A percentile compares a stretch with the other conserved stretches of the same genome.
Conservation (phyloP, 2,888 invertebrate species). For the Thecophora atra region DNA sequence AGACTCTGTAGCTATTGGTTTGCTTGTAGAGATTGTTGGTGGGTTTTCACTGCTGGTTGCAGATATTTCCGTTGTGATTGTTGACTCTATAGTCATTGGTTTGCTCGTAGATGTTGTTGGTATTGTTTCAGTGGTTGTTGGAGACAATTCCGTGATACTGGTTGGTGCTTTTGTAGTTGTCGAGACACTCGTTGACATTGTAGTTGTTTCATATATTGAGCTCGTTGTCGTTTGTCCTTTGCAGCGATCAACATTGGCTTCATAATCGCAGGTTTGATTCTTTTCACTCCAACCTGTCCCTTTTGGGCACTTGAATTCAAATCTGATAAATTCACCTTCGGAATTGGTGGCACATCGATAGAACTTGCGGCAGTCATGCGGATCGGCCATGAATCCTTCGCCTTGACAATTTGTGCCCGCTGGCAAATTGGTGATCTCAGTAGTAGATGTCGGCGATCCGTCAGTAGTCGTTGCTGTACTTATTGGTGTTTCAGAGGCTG, state of each 20-base stretch:
- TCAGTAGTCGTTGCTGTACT: constrained; percentile 29
- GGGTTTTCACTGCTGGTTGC: constrained; percentile 33
- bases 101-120: constrained; percentile 14
- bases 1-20: constrained; percentile 38
- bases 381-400: constrained; percentile 74
- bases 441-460: constrained; percentile 47
- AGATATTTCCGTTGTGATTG: constrained; percentile 34
- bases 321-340: constrained; percentile 55
- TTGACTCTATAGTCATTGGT: constrained; percentile 37
- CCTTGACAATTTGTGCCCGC: constrained; percentile 66
- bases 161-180: constrained; percentile 36
- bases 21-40: not conserved
- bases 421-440: constrained; percentile 56
- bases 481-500: constrained; percentile 37
- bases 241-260: constrained; percentile 60
- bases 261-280: constrained; percentile 71
- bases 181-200: not conserved
- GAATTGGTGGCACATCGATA: constrained; percentile 70
- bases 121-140: not conserved
- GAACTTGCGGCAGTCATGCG: constrained; percentile 70
- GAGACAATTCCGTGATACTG: not conserved
- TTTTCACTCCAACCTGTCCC: constrained; percentile 77
- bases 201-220: not conserved
- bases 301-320: constrained; percentile 72
- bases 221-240: constrained; percentile 48